Evolutionary conservation across 1,140 invertebrate genomes (phyloP).

Genomic region (Heliconius congener): DNA sequence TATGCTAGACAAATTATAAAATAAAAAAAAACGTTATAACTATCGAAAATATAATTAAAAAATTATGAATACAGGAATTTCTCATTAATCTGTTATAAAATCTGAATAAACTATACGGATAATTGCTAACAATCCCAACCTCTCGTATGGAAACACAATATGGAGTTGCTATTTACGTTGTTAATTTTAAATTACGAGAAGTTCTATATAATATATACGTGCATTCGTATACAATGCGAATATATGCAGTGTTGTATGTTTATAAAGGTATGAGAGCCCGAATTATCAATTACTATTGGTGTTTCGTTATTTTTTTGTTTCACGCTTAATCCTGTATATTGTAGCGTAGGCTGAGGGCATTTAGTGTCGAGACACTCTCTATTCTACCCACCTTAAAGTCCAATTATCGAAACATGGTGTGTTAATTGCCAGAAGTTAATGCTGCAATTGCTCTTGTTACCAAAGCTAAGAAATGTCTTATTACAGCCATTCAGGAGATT

Average conservation of each 20-base stretch:
- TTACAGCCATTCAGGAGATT: too few relatives aligned
- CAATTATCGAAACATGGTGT: too few relatives aligned
- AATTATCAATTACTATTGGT: not conserved
- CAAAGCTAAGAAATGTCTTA: too few relatives aligned
- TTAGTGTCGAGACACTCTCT: too few relatives aligned
- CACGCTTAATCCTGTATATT: not conserved
- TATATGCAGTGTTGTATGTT: too few relatives aligned
- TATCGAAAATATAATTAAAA: conserved; percentile 11
- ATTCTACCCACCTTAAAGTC: too few relatives aligned
- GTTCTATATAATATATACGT: not conserved
- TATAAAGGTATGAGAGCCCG: not conserved
- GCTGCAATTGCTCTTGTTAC: too few relatives aligned
- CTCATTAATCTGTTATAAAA: conserved; percentile 12
- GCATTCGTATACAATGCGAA: too few relatives aligned
- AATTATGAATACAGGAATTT: not conserved
- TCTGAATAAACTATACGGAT: conserved; percentile 4
- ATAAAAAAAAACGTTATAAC: not conserved
- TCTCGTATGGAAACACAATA: conserved; percentile 2
- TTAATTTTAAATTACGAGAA: conserved; percentile 2
- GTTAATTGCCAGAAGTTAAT: too few relatives aligned
- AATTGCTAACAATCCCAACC: not conserved
- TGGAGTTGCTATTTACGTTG: conserved; percentile 12
- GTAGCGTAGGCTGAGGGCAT: too few relatives aligned
- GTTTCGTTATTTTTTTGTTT: not conserved
- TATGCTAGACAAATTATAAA: not conserved